Evolutionary conservation across 2,888 invertebrate genomes (phyloP).

Genomic region (Deilephila porcellus): DNA sequence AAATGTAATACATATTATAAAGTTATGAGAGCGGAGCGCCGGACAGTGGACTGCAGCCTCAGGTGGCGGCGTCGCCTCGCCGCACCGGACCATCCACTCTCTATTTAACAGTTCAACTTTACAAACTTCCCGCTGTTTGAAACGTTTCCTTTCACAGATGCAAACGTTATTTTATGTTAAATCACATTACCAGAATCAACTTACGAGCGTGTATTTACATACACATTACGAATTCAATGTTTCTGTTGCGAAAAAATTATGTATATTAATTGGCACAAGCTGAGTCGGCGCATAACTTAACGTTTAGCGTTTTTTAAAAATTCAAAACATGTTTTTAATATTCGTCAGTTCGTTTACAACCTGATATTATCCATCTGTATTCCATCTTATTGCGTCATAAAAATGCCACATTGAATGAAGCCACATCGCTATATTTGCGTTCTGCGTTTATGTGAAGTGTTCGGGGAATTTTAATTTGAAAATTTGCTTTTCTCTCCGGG

Average conservation of each 20-base stretch:
- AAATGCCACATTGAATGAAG: slow-evolving; percentile 69
- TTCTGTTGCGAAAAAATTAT: slow-evolving; percentile 29
- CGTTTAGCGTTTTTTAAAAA: not conserved
- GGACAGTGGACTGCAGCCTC: slow-evolving; percentile 19
- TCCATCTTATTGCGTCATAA: slow-evolving; percentile 70
- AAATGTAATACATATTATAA: not conserved
- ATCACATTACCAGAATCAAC: slow-evolving; percentile 47
- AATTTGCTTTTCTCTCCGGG: slow-evolving; percentile 51
- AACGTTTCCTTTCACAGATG: slow-evolving; percentile 43
- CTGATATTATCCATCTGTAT: slow-evolving; percentile 71
- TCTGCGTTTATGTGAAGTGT: slow-evolving; percentile 57
- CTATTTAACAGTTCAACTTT: slow-evolving; percentile 47
- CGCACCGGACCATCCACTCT: slow-evolving; percentile 26
- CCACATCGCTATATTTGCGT: slow-evolving; percentile 53
- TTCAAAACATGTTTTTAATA: slow-evolving; percentile 17
- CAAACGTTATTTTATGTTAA: slow-evolving; percentile 55
- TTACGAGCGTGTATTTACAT: slow-evolving; percentile 40
- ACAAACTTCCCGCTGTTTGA: slow-evolving; percentile 39
- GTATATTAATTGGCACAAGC: not conserved
- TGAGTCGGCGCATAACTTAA: not conserved
- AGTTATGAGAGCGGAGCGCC: slow-evolving; percentile 3
- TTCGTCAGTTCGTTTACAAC: slow-evolving; percentile 62
- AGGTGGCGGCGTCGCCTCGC: slow-evolving; percentile 1
- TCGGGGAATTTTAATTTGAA: slow-evolving; percentile 66
- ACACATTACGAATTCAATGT: slow-evolving; percentile 41